Conservation (phyloP, 2,888 invertebrate genomes). For the Lasioglossum lativentre region DNA sequence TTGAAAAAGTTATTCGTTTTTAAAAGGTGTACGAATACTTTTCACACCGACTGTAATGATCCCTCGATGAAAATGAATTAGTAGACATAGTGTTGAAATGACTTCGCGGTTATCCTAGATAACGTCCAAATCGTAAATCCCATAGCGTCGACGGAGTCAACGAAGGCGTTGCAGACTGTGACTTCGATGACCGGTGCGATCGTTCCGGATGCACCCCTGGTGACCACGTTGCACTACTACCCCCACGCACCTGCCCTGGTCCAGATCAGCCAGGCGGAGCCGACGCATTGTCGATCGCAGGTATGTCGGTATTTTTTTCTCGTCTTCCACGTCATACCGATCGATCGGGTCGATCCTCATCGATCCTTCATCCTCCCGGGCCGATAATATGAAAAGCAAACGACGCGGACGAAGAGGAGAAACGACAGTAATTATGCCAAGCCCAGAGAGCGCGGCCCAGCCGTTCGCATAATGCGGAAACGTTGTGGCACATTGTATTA, state of each 20-base stretch:
- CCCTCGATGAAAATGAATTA: neutral
- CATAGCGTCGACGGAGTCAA: conserved; percentile 81
- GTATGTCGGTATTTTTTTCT: conserved; percentile 62
- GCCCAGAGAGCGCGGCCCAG: conserved; percentile 63
- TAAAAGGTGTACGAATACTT: no score
- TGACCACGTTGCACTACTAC: conserved; percentile 82
- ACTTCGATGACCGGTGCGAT: conserved; percentile 81
- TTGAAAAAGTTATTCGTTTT: no score
- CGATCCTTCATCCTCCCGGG: neutral
- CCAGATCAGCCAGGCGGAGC: conserved; percentile 81
- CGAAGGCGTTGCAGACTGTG: conserved; percentile 81
- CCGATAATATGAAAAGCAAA: conserved; percentile 21
- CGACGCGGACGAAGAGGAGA: conserved; percentile 29
- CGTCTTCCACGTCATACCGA: neutral
- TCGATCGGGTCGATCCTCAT: neutral
- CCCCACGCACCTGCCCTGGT: conserved; percentile 82
- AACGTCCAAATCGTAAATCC: conserved; percentile 20
- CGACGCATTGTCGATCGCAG: conserved; percentile 81
- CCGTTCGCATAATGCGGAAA: conserved; percentile 72
- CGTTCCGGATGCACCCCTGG: conserved; percentile 79
- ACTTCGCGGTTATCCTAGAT: no score
- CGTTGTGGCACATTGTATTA: conserved; percentile 71
- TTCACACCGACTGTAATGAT: no score
- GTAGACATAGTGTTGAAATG: no score
- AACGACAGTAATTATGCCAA: conserved; percentile 64